Percentiles rank a stretch among this genome's conserved stretches.
phyloP scores from a whole-genome alignment of 2,888 invertebrate genomes.

The Neoascia interrupta region DNA sequence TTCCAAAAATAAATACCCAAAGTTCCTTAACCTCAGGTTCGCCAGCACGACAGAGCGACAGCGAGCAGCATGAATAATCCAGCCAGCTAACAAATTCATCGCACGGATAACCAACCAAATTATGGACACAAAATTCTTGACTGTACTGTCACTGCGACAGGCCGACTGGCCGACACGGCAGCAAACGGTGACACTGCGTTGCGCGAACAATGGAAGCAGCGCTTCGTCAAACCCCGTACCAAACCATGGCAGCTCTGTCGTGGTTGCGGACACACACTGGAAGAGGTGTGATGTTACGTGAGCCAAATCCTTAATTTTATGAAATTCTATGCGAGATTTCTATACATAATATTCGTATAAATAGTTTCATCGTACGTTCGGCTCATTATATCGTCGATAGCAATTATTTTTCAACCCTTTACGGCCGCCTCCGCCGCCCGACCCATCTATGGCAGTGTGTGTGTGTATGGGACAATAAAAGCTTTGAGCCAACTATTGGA shows the following conservation, averaged over 20 bases:
- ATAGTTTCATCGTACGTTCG: conserved; percentile 22
- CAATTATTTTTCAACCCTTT: conserved; percentile 42
- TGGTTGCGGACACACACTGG: too few relatives aligned
- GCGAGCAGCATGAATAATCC: conserved; percentile 17
- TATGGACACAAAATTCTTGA: conserved; percentile 61
- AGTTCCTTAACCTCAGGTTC: conserved; percentile 56
- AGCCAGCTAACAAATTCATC: conserved; percentile 52
- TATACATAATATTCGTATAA: too few relatives aligned
- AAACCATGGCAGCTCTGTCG: too few relatives aligned
- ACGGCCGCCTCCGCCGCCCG: background rate
- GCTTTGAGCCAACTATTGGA: background rate
- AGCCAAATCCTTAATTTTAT: conserved; percentile 47
- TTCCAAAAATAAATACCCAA: conserved; percentile 9
- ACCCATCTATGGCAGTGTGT: background rate
- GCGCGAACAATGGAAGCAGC: conserved; percentile 50
- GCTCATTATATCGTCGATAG: conserved; percentile 47
- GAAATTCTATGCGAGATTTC: conserved; percentile 50
- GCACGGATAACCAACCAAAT: conserved; percentile 57
- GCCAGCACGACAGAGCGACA: too few relatives aligned
- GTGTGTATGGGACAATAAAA: background rate
- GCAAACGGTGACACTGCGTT: conserved; percentile 34
- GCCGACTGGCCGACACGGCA: background rate
- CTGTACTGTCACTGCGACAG: conserved; percentile 42
- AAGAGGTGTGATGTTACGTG: conserved; percentile 61
- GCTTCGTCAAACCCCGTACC: conserved; percentile 3